Evolutionary conservation across 2,888 invertebrate genomes (phyloP), one percentile per base, ranked within the genome.

Genomic region (Andrena bucephala): DNA sequence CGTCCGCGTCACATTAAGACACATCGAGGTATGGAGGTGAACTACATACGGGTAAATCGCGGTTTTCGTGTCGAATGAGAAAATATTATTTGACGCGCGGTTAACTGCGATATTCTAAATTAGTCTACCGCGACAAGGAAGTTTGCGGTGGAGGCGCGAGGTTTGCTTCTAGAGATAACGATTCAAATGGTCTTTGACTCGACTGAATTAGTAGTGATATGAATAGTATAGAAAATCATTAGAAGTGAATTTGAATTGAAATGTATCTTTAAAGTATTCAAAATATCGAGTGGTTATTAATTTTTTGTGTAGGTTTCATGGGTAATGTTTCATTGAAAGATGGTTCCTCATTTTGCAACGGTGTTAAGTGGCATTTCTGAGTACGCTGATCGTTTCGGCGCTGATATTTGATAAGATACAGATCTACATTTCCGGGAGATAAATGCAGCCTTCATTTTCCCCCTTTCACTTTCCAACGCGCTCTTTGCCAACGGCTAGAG

Each of bases 391-490:
- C 13, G 16, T 13, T 60, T 20, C 16, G 31, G 33, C 50, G 48
- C 33, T 20, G 33, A 66, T 59, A 4, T 13, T 10, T n/a, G 71
- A 80, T 52, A 65, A 62, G 67, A 59, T 54, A 48, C 48, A 10
- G 42, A 67, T 57, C 36, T 71, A n/a, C 54, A 33, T 70, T 77
- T 74, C 73, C 70, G 57, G 42, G 42, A 70, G 63, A 74, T 71
- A 72, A 24, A 33, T 63, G 52, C 36, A 60, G 50, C n/a, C 66
- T 62, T 54, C 62, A 33, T 83, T 83, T 71, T 54, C 71, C 79
- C 67, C 84, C 84, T 84, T 84, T 84, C 84, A 84, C 84, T 84
- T 84, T 83, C 63, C 73, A 63, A n/a, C 60, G 16, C 52, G 66
- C 60, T 63, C 33, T 52, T 76, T 68, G 60, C 36, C 52, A 42